Evolutionary conservation across 2,888 invertebrate genomes (phyloP).

Genomic region (Luffia ferchaultella): DNA sequence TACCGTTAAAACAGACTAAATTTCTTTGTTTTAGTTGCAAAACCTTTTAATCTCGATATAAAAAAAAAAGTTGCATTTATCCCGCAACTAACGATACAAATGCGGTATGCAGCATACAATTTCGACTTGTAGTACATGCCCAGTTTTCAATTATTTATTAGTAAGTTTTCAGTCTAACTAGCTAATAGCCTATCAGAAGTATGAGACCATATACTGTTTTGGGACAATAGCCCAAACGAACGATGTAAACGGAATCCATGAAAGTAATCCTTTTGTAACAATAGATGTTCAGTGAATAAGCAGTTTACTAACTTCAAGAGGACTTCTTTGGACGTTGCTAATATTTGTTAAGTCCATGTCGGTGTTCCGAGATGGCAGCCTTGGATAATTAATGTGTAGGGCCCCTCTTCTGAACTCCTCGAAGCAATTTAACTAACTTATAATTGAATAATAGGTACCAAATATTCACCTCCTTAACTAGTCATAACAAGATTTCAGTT

Average conservation of each 20-base stretch:
- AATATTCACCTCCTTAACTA: neutral
- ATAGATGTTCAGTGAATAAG: slow-evolving; percentile 48
- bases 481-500: neutral
- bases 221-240: neutral
- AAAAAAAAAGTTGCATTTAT: too few relatives aligned
- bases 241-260: slow-evolving; percentile 15
- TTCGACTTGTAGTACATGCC: too few relatives aligned
- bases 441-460: slow-evolving; percentile 26
- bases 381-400: slow-evolving; percentile 53
- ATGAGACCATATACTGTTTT: too few relatives aligned
- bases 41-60: too few relatives aligned
- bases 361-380: slow-evolving; percentile 44
- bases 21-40: too few relatives aligned
- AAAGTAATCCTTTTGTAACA: slow-evolving; percentile 42
- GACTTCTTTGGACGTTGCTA: slow-evolving; percentile 45
- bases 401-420: slow-evolving; percentile 26
- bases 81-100: too few relatives aligned
- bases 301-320: slow-evolving; percentile 41
- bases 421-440: slow-evolving; percentile 38
- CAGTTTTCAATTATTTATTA: too few relatives aligned
- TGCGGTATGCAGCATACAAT: too few relatives aligned
- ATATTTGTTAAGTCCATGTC: slow-evolving; percentile 55
- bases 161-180: too few relatives aligned
- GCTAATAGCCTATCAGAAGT: too few relatives aligned
- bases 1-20: too few relatives aligned